These are phyloP conservation scores for Gryon sp. DNA, from an alignment of 1,140 invertebrate genomes.

Conservation along the genomic window DNA sequence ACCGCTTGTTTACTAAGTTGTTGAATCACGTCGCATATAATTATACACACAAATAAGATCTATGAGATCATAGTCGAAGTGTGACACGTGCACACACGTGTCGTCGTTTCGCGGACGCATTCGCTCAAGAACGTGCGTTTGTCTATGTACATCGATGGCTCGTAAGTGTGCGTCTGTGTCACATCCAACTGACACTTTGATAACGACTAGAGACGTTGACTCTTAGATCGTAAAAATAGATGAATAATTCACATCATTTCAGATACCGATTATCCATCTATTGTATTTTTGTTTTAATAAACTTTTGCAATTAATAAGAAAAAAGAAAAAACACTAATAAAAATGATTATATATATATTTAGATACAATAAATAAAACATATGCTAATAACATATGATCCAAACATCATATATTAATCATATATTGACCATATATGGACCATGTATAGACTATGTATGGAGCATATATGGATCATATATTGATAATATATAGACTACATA, in stretches of 20 bases:
- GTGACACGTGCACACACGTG: conserved; percentile 41
- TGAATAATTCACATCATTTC: conserved; percentile 13
- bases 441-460: too few species aligned
- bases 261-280: conserved; percentile 5
- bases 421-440: too few species aligned
- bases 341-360: too few species aligned
- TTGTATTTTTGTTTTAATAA: not conserved
- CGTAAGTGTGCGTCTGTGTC: too few species aligned
- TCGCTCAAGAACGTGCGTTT: not conserved
- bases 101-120: conserved; percentile 11
- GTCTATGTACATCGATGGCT: conserved; percentile 1
- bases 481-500: too few species aligned
- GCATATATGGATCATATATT: too few species aligned
- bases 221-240: conserved; percentile 26
- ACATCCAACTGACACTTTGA: conserved; percentile 1
- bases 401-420: too few species aligned
- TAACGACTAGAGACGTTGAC: conserved; percentile 28
- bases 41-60: conserved; percentile 52
- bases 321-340: too few species aligned
- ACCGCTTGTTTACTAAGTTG: conserved; percentile 42
- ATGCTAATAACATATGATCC: too few species aligned
- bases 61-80: conserved; percentile 44
- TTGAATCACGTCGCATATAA: conserved; percentile 50
- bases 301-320: too few species aligned
- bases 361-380: too few species aligned